A percentile compares a stretch with the other conserved stretches of the same genome.
phyloP scores from a whole-genome alignment of 1,140 invertebrate genomes.

The Gryon sp. region DNA sequence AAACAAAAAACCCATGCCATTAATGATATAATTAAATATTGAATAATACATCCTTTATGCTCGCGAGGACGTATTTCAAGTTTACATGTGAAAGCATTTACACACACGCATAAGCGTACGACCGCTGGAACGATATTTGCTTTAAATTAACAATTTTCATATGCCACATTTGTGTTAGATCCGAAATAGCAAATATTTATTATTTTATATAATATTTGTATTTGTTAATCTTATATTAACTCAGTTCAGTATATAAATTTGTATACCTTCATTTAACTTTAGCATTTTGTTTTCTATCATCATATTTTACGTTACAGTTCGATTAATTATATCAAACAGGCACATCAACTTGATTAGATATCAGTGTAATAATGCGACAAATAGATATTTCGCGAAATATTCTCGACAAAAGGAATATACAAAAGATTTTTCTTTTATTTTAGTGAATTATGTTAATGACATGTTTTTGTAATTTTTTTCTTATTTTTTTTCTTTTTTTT shows the following conservation, averaged over 20 bases:
- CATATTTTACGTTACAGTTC: conserved; percentile 65
- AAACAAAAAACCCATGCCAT: too few species aligned
- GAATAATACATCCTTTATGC: too few species aligned
- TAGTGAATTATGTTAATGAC: too few species aligned
- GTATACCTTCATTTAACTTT: conserved; percentile 29
- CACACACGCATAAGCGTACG: conserved; percentile 45
- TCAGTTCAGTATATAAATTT: conserved; percentile 37
- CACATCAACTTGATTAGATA: conserved; percentile 78
- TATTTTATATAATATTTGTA: too few species aligned
- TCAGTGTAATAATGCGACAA: conserved; percentile 55
- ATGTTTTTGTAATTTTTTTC: too few species aligned
- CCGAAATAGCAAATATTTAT: too few species aligned
- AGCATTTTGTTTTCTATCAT: conserved; percentile 42
- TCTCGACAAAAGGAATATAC: conserved; percentile 24
- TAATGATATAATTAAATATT: too few species aligned
- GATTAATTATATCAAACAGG: conserved; percentile 75
- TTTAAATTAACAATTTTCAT: conserved; percentile 18
- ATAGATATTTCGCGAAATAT: conserved; percentile 40
- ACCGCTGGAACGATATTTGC: conserved; percentile 46
- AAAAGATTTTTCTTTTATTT: too few species aligned
- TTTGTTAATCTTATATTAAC: too few species aligned
- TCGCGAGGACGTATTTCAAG: too few species aligned
- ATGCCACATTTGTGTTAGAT: too few species aligned
- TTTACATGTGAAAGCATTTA: conserved; percentile 63
- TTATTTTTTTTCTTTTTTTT: too few species aligned